Conservation (phyloP, 2,888 invertebrate genomes). For the Xestia c-nigrum region DNA sequence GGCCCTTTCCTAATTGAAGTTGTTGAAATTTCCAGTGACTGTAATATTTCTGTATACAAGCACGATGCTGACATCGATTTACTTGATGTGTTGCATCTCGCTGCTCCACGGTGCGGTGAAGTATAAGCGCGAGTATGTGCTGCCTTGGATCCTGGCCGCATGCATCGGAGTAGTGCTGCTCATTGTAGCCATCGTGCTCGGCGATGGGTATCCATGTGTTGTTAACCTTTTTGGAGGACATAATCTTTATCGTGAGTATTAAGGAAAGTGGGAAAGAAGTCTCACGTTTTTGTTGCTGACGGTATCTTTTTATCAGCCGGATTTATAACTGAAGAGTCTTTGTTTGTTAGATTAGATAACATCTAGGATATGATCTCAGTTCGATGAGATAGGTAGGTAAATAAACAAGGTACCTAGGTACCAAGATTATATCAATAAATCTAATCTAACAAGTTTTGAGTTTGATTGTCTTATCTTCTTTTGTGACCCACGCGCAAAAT, state of each 20-base stretch:
- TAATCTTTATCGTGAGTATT: conserved; percentile 85
- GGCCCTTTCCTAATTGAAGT: background rate
- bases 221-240: conserved; percentile 86
- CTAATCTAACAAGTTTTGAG: background rate
- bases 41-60: conserved; percentile 87
- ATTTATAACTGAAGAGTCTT: background rate
- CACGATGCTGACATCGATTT: conserved; percentile 85
- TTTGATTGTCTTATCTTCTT: background rate
- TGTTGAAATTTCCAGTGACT: conserved; percentile 78
- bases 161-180: conserved; percentile 82
- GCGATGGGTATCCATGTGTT: conserved; percentile 83
- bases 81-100: conserved; percentile 87
- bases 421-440: background rate
- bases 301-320: background rate
- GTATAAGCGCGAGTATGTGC: conserved; percentile 85
- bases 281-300: background rate
- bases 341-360: background rate
- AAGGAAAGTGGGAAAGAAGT: background rate
- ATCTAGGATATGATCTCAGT: background rate
- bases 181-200: conserved; percentile 78
- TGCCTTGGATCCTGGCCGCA: conserved; percentile 87
- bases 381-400: background rate
- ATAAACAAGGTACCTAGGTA: background rate
- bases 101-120: conserved; percentile 87
- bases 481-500: background rate